Base-by-base conservation (phyloP, 2,888 invertebrate genomes). In the Drosophila antonietae region DNA sequence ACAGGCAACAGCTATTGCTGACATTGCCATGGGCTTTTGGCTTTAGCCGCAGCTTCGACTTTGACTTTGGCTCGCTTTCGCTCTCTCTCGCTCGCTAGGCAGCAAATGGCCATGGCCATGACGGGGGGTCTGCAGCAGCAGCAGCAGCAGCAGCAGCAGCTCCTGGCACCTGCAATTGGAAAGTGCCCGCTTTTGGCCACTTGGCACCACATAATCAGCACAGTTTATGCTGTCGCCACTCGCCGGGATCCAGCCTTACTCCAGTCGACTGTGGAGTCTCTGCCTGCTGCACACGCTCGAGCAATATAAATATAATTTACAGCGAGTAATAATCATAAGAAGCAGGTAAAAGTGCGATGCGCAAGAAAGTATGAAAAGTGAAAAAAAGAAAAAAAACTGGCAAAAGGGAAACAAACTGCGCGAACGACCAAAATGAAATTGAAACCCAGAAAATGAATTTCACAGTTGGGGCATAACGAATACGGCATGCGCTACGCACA, bases 251-350 rank as follows among this genome's bases (percentile, higher is more conserved):
- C 53, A 23, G 28, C 28, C 28, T 28, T 28, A 28, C 28, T 28
- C 39, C 15, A 33, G 41, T 23, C 18, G 18, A 23, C n/a, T 51
- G 52, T 51, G 28, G 28, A 44, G 64, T 28, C 28, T 28, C 75
- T 62, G 78, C 69, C 68, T 69, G 78, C 65, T 71, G 69, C 83
- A 70, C 80, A 80, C 80, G 75, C 81, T 80, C 51, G 68, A 67
- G 80, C 83, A 80, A 83, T 83, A 80, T 80, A 76, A 83, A 83
- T 83, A 83, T 81, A 81, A 83, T 81, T 81, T 81, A 81, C 80
- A 83, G 73, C 80, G 59, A 69, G 80, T 76, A 73, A 81, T 81
- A 81, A 81, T 81, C 80, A 76, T 83, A 77, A 83, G 83, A 80
- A 73, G 71, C 83, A 83, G 83, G 83, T 81, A 80, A 83, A 80